Conservation (phyloP, 1,140 invertebrate species). For the Branchinecta lindahli region DNA sequence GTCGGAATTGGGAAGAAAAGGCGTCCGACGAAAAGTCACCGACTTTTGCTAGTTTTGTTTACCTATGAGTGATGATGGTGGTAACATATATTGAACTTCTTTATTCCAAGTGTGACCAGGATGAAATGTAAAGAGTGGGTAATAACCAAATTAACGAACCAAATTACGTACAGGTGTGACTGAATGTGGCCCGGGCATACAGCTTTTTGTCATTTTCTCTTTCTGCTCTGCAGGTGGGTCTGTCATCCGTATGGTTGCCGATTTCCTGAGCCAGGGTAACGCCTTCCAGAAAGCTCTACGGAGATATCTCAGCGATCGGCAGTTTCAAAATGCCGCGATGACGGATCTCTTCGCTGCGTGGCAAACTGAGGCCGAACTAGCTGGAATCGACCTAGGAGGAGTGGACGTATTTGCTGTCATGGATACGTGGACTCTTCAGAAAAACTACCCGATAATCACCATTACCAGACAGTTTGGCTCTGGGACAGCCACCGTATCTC, state of each 20-base stretch:
- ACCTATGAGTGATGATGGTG: too few species aligned
- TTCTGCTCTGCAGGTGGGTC: background rate
- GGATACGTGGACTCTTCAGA: constrained; percentile 38
- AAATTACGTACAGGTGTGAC: too few species aligned
- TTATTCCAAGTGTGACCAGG: too few species aligned
- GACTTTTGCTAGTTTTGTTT: too few species aligned
- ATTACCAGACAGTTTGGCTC: constrained; percentile 45
- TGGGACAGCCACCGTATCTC: constrained; percentile 43
- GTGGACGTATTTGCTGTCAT: constrained; percentile 26
- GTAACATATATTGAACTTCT: too few species aligned
- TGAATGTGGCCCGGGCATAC: too few species aligned
- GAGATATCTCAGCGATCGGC: background rate
- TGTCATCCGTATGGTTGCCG: background rate
- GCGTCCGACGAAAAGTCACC: too few species aligned
- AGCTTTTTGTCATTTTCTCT: too few species aligned
- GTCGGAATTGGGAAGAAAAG: too few species aligned
- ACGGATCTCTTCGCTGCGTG: background rate
- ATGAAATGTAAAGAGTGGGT: too few species aligned
- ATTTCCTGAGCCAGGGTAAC: background rate
- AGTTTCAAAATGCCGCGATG: background rate
- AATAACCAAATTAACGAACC: too few species aligned
- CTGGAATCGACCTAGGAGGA: background rate
- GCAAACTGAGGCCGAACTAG: background rate
- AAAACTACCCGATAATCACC: constrained; percentile 37
- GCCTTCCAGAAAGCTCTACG: background rate